Percentiles rank a stretch among this genome's conserved stretches.
Evolutionary conservation across 30 jellyfish, hydroid and myxozoan species (phyloP).

Genomic region (Pelagia noctiluca): DNA sequence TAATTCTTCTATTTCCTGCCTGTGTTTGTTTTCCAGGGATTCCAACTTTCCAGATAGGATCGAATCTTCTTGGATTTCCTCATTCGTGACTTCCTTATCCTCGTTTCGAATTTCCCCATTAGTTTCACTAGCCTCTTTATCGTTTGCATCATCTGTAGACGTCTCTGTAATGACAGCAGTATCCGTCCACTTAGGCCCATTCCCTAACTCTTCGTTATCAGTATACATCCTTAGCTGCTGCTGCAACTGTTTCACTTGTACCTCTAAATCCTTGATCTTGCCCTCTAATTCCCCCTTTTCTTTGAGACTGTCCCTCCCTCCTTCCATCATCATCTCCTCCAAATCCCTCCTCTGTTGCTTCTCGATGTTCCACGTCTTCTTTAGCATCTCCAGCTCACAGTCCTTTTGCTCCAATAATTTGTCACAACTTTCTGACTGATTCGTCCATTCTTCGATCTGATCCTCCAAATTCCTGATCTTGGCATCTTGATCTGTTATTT

Average conservation of each 20-base stretch:
- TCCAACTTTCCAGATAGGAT: neutral
- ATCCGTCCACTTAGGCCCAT: neutral
- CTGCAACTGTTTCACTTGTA: neutral
- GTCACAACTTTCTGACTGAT: slow-evolving; percentile 67
- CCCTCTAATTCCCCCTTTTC: slow-evolving; percentile 44
- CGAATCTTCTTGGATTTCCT: neutral
- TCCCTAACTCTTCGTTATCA: neutral
- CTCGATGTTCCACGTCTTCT: slow-evolving; percentile 57
- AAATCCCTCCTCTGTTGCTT: slow-evolving; percentile 71
- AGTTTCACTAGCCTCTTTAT: neutral
- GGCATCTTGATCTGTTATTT: slow-evolving; percentile 52
- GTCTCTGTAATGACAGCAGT: neutral
- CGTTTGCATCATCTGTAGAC: neutral
- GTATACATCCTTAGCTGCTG: slow-evolving; percentile 9
- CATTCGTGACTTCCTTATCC: neutral
- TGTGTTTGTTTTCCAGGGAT: slow-evolving; percentile 39
- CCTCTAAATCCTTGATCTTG: slow-evolving; percentile 35
- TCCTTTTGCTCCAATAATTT: slow-evolving; percentile 66
- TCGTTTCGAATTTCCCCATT: neutral
- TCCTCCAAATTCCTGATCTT: slow-evolving; percentile 59
- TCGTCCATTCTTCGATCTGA: slow-evolving; percentile 78
- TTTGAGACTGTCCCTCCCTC: slow-evolving; percentile 41
- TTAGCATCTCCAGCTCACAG: slow-evolving; percentile 63
- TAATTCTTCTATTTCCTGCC: slow-evolving; percentile 50
- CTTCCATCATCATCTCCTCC: slow-evolving; percentile 73